Evolutionary conservation across 1,140 invertebrate genomes (phyloP).

Genomic region (Scaptodrosophila lebanonensis): DNA sequence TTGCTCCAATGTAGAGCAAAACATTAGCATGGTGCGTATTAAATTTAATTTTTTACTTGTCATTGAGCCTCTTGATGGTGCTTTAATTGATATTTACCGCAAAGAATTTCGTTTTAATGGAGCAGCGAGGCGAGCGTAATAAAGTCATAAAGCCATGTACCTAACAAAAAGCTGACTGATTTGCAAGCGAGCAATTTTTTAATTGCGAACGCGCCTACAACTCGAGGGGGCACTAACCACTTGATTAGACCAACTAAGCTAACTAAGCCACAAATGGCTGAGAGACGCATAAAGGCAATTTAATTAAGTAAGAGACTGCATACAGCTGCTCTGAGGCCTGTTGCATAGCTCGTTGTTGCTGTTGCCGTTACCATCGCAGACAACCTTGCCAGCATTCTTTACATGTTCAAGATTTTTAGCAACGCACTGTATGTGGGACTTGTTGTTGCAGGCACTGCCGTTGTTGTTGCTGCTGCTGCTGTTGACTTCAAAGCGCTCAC

Average conservation of each 20-base stretch:
- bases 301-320: slow-evolving; percentile 54
- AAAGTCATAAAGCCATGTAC: slow-evolving; percentile 23
- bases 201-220: slow-evolving; percentile 41
- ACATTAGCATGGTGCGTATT: slow-evolving; percentile 60
- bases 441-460: slow-evolving; percentile 1
- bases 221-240: too few relatives aligned
- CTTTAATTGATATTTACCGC: slow-evolving; percentile 62
- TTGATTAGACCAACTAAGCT: slow-evolving; percentile 44
- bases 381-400: slow-evolving; percentile 69
- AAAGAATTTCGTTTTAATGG: slow-evolving; percentile 31
- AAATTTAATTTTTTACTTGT: slow-evolving; percentile 48
- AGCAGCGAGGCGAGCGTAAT: slow-evolving; percentile 45
- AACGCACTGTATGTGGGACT: slow-evolving; percentile 49
- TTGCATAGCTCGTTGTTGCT: slow-evolving; percentile 27
- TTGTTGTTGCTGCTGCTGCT: slow-evolving; percentile 22
- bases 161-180: slow-evolving; percentile 37
- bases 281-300: slow-evolving; percentile 56
- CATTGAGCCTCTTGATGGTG: slow-evolving; percentile 50
- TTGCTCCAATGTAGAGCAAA: slow-evolving; percentile 58
- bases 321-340: background rate
- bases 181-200: background rate
- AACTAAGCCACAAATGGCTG: slow-evolving; percentile 34
- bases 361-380: slow-evolving; percentile 38
- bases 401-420: slow-evolving; percentile 62
- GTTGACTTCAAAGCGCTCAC: slow-evolving; percentile 65